Evolutionary conservation across 1,140 invertebrate species (phyloP).

Genomic region (Papilio xuthus): DNA sequence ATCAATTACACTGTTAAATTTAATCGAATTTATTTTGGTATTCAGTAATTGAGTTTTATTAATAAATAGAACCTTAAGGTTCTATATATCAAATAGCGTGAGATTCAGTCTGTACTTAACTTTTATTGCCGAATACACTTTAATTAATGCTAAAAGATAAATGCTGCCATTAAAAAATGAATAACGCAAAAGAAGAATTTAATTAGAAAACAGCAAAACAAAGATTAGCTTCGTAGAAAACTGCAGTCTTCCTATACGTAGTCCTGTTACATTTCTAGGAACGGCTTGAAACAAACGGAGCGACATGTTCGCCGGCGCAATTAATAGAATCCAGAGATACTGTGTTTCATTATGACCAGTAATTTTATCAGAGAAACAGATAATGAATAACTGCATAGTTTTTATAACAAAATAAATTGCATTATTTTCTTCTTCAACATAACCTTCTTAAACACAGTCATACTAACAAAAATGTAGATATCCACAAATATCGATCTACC

Average conservation of each 20-base stretch:
- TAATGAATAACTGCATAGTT: not conserved
- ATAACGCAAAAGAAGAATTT: constrained; percentile 27
- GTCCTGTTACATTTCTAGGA: constrained; percentile 34
- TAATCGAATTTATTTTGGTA: not conserved
- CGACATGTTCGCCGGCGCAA: constrained; percentile 29
- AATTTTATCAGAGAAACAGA: constrained; percentile 26
- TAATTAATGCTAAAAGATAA: not conserved
- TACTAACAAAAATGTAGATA: too few relatives aligned
- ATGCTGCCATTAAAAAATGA: constrained; percentile 3
- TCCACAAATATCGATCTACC: too few relatives aligned
- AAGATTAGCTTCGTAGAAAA: constrained; percentile 30
- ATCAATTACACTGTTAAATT: constrained; percentile 18
- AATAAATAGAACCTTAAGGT: not conserved
- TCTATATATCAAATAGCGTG: not conserved
- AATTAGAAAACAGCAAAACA: constrained; percentile 31
- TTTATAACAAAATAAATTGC: constrained; percentile 1
- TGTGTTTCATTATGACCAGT: constrained; percentile 28
- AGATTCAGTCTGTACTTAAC: not conserved
- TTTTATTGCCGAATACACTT: not conserved
- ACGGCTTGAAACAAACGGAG: constrained; percentile 35
- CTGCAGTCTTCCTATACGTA: constrained; percentile 17
- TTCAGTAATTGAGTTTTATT: not conserved
- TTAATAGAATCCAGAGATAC: constrained; percentile 33
- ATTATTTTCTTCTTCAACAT: not conserved
- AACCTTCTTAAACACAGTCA: not conserved